Conservation (phyloP, 2,113 vertebrate species). For the Leucopsar rothschildi region DNA sequence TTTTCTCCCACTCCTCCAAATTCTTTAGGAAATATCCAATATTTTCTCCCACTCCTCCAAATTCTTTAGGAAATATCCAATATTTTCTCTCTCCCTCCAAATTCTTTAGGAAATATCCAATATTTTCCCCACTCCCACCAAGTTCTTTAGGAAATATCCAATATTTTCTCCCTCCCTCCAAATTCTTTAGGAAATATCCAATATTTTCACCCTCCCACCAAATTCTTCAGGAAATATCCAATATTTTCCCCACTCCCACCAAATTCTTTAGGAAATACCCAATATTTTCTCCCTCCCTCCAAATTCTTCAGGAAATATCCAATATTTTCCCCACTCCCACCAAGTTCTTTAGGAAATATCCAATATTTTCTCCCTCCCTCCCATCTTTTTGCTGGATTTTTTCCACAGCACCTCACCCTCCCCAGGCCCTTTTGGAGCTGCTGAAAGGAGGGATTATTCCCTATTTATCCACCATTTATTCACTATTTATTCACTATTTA, state of each 20-base stretch:
- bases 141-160: too few species aligned
- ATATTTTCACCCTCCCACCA: too few species aligned
- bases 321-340: not conserved
- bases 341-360: not conserved
- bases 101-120: too few species aligned
- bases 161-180: too few species aligned
- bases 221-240: not conserved
- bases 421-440: not conserved
- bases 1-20: too few species aligned
- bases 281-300: not conserved
- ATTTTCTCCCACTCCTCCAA: too few species aligned
- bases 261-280: not conserved
- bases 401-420: not conserved
- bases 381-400: not conserved
- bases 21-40: too few species aligned
- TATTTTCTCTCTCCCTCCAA: too few species aligned
- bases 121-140: too few species aligned
- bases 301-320: not conserved
- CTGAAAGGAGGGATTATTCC: not conserved
- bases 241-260: not conserved
- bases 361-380: not conserved
- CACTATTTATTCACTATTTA: not conserved
- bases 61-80: too few species aligned
- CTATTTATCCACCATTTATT: not conserved
- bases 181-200: too few species aligned